Conservation (phyloP, 2,113 vertebrate genomes). For the Pica pica region DNA sequence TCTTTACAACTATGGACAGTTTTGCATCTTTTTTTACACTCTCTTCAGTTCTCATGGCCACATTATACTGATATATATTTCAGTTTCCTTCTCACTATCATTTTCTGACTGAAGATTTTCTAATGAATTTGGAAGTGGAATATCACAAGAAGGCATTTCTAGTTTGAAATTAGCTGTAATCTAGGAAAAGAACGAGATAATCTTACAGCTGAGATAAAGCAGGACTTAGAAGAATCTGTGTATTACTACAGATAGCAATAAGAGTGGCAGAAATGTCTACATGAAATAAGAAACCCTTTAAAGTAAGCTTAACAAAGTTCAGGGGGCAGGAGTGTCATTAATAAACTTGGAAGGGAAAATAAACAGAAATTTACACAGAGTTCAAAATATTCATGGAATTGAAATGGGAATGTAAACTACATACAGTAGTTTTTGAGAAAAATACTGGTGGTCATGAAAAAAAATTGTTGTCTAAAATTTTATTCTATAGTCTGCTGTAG, state of each 20-base stretch:
- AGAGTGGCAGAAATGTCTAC: not conserved
- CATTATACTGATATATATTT: not conserved
- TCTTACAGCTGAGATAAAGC: not conserved
- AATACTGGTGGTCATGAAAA: not conserved
- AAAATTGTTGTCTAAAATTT: not conserved
- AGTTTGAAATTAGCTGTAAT: not conserved
- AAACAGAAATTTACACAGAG: not conserved
- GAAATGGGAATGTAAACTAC: not conserved
- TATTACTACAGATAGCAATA: not conserved
- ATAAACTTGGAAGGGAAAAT: not conserved
- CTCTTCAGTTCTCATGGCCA: not conserved
- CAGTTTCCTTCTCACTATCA: not conserved
- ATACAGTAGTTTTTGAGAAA: not conserved
- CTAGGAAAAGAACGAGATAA: not conserved
- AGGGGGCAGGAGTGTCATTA: not conserved
- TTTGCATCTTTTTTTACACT: not conserved
- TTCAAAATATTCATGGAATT: not conserved
- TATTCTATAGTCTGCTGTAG: not conserved
- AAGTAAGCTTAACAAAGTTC: not conserved
- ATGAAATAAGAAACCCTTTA: not conserved
- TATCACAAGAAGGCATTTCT: not conserved
- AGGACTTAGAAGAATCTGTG: not conserved
- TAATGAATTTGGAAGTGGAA: not conserved
- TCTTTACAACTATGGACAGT: not conserved
- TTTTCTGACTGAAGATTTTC: not conserved